These are phyloP conservation scores for Elephantulus edwardii DNA, from an alignment of 2,113 vertebrate species.

Conservation along the genomic window DNA sequence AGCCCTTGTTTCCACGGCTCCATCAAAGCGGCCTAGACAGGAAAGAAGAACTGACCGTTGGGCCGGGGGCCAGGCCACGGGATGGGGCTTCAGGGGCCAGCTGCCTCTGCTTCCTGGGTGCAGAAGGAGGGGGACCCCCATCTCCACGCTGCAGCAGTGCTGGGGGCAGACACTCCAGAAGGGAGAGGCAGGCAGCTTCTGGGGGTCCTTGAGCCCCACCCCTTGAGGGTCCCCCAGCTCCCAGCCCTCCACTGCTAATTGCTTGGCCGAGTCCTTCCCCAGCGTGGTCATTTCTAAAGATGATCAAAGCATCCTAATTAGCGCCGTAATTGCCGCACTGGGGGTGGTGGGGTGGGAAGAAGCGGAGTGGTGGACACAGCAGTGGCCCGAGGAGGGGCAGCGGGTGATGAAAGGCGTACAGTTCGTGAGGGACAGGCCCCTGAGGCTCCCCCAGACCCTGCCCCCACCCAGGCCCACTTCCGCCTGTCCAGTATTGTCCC, in stretches of 20 bases:
- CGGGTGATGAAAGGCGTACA: conserved; percentile 60
- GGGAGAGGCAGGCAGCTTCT: background rate
- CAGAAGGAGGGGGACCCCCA: background rate
- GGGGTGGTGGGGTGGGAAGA: conserved; percentile 57
- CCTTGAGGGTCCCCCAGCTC: background rate
- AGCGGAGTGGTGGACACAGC: background rate
- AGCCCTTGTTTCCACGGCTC: conserved; percentile 70
- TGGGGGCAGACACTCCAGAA: background rate
- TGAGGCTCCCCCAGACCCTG: conserved; percentile 44
- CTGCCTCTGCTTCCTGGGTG: background rate
- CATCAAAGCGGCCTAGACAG: conserved; percentile 68
- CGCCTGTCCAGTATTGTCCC: conserved; percentile 43
- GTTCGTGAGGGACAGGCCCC: conserved; percentile 39
- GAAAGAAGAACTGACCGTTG: conserved; percentile 63
- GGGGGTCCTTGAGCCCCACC: conserved; percentile 3
- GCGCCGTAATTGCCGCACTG: conserved; percentile 65
- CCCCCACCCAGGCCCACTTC: background rate
- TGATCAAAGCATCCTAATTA: conserved; percentile 77
- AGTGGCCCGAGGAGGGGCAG: background rate
- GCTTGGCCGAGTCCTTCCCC: conserved; percentile 58
- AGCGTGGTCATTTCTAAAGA: conserved; percentile 68
- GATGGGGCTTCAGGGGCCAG: background rate
- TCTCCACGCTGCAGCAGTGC: background rate
- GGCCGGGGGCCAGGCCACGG: conserved; percentile 60
- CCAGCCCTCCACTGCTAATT: conserved; percentile 70